Conservation (phyloP, 2,113 vertebrate genomes). For the Trogon melanurus region DNA sequence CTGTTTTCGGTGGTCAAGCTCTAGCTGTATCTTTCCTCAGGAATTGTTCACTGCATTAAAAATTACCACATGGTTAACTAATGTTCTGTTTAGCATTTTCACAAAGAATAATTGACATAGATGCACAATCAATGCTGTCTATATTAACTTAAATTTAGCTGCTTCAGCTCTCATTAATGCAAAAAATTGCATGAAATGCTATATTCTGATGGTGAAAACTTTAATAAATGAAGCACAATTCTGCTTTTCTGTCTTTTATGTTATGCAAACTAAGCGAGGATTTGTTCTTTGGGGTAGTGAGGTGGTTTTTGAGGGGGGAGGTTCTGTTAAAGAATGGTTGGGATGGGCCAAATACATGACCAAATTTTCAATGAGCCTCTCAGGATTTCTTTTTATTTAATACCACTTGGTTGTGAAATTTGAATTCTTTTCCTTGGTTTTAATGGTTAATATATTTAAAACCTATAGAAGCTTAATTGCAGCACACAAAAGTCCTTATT, state of each 20-base stretch:
- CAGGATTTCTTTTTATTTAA: slow-evolving; percentile 65
- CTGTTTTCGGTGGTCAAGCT: background rate
- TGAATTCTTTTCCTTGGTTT: slow-evolving; percentile 71
- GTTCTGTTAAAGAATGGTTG: slow-evolving; percentile 36
- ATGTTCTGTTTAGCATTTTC: slow-evolving; percentile 65
- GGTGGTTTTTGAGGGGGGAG: background rate
- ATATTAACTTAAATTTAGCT: slow-evolving; percentile 60
- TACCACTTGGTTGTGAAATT: slow-evolving; percentile 48
- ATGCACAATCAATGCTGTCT: slow-evolving; percentile 51
- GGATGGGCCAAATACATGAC: background rate
- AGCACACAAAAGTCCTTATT: slow-evolving; percentile 80
- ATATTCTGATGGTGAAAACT: slow-evolving; percentile 43
- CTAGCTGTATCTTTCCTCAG: slow-evolving; percentile 24
- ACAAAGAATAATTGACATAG: slow-evolving; percentile 60
- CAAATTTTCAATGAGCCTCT: slow-evolving; percentile 55
- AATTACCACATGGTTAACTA: slow-evolving; percentile 58
- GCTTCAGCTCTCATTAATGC: slow-evolving; percentile 69
- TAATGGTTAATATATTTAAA: slow-evolving; percentile 72
- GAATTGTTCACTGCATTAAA: slow-evolving; percentile 27
- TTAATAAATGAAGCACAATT: slow-evolving; percentile 43
- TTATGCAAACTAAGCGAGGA: slow-evolving; percentile 53
- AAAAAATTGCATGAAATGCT: slow-evolving; percentile 66
- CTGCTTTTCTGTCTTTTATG: slow-evolving; percentile 47
- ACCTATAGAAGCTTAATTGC: slow-evolving; percentile 76
- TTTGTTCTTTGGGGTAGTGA: background rate